A percentile compares a stretch with the other conserved stretches of the same genome.
Evolutionary conservation across 2,797 vertebrate genomes (phyloP).

Genomic region (Chelidonichthys spinosus): DNA sequence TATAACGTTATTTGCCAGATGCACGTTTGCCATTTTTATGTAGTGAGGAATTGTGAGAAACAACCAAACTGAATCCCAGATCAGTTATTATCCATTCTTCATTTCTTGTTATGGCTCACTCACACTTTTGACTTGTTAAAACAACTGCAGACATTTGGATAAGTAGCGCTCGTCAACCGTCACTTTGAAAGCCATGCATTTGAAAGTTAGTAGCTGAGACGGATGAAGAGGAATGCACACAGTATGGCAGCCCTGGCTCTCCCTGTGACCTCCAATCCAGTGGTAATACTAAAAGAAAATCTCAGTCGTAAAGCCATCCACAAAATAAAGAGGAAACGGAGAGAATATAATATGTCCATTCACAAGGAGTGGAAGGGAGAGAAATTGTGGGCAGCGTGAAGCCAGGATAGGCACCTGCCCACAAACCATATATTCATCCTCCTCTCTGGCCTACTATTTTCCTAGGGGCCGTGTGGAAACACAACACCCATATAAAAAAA

Average conservation of each 20-base stretch:
- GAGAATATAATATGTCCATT: slow-evolving; percentile 68
- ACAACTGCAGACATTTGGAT: slow-evolving; percentile 48
- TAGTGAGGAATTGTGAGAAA: slow-evolving; percentile 29
- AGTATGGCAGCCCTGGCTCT: slow-evolving; percentile 51
- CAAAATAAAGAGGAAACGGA: slow-evolving; percentile 62
- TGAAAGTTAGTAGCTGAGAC: slow-evolving; percentile 47
- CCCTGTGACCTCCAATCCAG: slow-evolving; percentile 61
- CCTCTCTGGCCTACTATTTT: slow-evolving; percentile 62
- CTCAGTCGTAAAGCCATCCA: slow-evolving; percentile 67
- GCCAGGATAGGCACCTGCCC: slow-evolving; percentile 75
- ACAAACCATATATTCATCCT: slow-evolving; percentile 70
- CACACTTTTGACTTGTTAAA: slow-evolving; percentile 41
- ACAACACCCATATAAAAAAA: slow-evolving; percentile 62
- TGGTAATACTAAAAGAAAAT: slow-evolving; percentile 68
- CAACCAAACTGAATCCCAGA: slow-evolving; percentile 29
- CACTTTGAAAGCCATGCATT: slow-evolving; percentile 32
- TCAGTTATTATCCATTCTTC: slow-evolving; percentile 45
- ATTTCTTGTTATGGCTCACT: slow-evolving; percentile 37
- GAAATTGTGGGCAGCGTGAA: slow-evolving; percentile 62
- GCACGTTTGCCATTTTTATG: slow-evolving; percentile 47
- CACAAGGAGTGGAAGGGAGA: slow-evolving; percentile 58
- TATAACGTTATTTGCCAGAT: slow-evolving; percentile 48
- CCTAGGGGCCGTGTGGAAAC: slow-evolving; percentile 74
- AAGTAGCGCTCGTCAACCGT: slow-evolving; percentile 38
- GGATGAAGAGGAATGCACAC: slow-evolving; percentile 59